These are phyloP conservation scores for Meiosimyza decipiens DNA, from an alignment of 2,888 invertebrate species.

Conservation along the genomic window DNA sequence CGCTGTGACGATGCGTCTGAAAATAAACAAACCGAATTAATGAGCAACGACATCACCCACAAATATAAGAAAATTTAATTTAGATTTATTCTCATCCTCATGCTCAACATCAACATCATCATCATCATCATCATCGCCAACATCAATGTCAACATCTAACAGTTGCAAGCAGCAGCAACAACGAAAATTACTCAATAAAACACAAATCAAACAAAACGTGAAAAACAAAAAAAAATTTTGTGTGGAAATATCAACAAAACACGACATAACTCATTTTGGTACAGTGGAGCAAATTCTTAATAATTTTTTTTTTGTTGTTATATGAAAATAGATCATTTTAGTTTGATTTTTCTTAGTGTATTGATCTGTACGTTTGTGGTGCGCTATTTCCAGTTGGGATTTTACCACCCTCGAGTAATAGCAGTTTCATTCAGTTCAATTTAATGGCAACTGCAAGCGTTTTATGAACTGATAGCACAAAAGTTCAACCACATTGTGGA, in stretches of 20 bases:
- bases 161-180: constrained; percentile 24
- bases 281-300: constrained; percentile 22
- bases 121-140: constrained; percentile 17
- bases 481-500: no score
- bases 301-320: no score
- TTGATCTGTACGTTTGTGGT: no score
- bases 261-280: constrained; percentile 23
- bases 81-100: constrained; percentile 14
- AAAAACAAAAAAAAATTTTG: neutral
- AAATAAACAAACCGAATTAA: neutral
- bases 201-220: constrained; percentile 25
- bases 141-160: constrained; percentile 8
- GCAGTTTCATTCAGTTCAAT: no score
- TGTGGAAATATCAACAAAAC: constrained; percentile 3
- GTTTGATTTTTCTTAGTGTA: no score
- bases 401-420: no score
- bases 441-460: no score
- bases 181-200: constrained; percentile 28
- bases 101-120: neutral
- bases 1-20: neutral
- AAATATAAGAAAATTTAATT: constrained; percentile 16
- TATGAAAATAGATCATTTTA: no score
- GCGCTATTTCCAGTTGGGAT: no score
- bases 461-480: no score
- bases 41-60: neutral